phyloP scores from a whole-genome alignment of 2,113 vertebrate genomes.

The Hystrix brachyura region DNA sequence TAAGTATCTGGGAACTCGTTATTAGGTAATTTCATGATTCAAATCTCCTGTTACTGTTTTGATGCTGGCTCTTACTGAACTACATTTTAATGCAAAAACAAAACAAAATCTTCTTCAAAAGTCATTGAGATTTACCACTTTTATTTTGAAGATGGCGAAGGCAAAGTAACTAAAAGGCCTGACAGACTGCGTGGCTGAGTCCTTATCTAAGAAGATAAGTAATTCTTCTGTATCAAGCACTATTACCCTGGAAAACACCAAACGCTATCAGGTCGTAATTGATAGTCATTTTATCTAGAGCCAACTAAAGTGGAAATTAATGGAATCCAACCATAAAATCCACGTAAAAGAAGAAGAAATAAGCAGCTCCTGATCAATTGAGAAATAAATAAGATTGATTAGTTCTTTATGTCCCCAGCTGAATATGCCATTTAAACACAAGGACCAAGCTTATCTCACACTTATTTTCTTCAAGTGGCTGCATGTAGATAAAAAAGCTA shows the following conservation, averaged over 20 bases:
- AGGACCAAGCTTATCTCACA: neutral
- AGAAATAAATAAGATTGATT: conserved; percentile 47
- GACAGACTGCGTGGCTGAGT: neutral
- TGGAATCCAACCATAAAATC: conserved; percentile 32
- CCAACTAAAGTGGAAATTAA: conserved; percentile 51
- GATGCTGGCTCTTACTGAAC: neutral
- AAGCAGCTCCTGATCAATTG: conserved; percentile 21
- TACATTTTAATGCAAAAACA: conserved; percentile 45
- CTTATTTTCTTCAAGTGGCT: conserved; percentile 20
- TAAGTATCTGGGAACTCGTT: neutral
- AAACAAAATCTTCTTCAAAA: neutral
- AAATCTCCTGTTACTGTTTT: conserved; percentile 40
- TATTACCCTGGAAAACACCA: neutral
- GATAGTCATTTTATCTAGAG: conserved; percentile 3
- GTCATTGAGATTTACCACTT: neutral
- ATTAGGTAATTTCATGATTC: conserved; percentile 48
- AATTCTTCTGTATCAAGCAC: conserved; percentile 19
- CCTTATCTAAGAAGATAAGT: neutral
- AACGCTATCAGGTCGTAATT: neutral
- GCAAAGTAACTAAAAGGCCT: neutral
- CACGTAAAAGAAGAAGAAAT: neutral
- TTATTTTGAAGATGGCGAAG: conserved; percentile 49
- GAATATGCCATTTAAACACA: conserved; percentile 35
- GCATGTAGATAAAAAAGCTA: neutral
- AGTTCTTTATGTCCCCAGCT: neutral